Percentiles rank a stretch among this genome's conserved stretches.
Conservation (phyloP, 2,888 invertebrate species). For the Agapetus fuscipes region DNA sequence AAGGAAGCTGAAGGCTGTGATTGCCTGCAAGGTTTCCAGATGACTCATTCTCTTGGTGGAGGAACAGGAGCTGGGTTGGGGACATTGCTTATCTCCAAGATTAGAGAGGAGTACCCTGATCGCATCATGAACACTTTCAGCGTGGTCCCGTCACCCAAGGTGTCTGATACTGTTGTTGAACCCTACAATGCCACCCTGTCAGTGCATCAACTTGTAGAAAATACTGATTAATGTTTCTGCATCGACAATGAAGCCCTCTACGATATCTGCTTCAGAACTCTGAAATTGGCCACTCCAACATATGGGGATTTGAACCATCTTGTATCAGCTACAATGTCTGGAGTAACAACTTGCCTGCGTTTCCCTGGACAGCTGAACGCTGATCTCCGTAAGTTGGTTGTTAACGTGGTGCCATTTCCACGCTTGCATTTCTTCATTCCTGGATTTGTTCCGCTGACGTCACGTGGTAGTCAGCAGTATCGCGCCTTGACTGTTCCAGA, state of each 20-base stretch:
- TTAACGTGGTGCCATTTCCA: too few species aligned
- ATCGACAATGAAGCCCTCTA: too few species aligned
- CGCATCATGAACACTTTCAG: constrained; percentile 77
- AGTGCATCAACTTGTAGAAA: constrained; percentile 77
- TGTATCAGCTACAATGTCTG: too few species aligned
- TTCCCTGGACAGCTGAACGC: too few species aligned
- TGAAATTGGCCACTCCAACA: constrained; percentile 72
- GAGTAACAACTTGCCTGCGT: too few species aligned
- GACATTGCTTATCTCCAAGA: too few species aligned
- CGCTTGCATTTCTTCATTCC: constrained; percentile 88
- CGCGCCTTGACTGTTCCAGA: too few species aligned
- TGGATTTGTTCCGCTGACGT: too few species aligned
- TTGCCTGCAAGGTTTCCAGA: constrained; percentile 80
- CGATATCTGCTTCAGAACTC: too few species aligned
- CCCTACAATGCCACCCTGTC: constrained; percentile 84
- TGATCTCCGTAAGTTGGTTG: constrained; percentile 65
- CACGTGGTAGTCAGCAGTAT: constrained; percentile 86
- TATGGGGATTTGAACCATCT: constrained; percentile 86
- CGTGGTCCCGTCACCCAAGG: too few species aligned
- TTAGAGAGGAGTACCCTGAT: constrained; percentile 89
- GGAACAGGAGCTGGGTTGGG: constrained; percentile 46
- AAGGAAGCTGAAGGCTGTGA: too few species aligned
- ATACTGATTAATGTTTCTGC: constrained; percentile 82
- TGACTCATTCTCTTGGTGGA: too few species aligned
- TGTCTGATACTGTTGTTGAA: constrained; percentile 53